Conservation (phyloP, 2,888 invertebrate species). For the Tinea semifulvella region DNA sequence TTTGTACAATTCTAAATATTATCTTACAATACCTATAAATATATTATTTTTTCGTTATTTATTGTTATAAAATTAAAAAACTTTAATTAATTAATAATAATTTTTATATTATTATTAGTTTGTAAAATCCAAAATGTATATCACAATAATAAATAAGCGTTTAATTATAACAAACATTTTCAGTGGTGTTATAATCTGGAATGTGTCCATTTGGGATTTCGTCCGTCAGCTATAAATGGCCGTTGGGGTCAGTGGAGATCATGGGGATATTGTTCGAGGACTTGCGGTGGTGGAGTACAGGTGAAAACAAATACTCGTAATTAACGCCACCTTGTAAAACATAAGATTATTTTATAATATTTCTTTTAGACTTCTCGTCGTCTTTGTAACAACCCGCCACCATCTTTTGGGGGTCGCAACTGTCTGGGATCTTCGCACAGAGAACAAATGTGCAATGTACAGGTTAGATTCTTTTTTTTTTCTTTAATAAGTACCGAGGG, state of each 20-base stretch:
- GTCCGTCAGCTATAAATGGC: constrained; percentile 1
- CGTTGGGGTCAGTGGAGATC: not conserved
- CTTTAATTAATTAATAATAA: too few relatives aligned
- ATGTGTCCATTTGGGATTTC: constrained; percentile 3
- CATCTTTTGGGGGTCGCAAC: not conserved
- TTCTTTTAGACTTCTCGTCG: not conserved
- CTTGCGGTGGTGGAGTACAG: constrained; percentile 9
- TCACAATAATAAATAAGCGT: not conserved
- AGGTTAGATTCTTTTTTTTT: constrained; percentile 6
- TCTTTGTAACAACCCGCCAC: not conserved
- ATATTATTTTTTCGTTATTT: too few relatives aligned
- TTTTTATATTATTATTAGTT: not conserved
- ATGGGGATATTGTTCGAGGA: constrained; percentile 4
- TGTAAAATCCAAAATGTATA: too few relatives aligned
- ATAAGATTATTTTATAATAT: too few relatives aligned
- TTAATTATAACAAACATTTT: not conserved
- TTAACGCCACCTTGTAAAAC: not conserved
- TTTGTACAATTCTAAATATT: too few relatives aligned
- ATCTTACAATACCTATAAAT: too few relatives aligned
- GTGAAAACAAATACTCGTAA: not conserved
- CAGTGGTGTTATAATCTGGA: constrained; percentile 7
- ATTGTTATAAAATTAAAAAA: too few relatives aligned
- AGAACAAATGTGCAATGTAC: not conserved
- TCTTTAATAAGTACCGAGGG: too few relatives aligned
- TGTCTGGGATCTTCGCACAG: not conserved